Evolutionary conservation across 1,140 invertebrate species (phyloP), one percentile per base, ranked within the genome.

Genomic region (Megalopta genalis): DNA sequence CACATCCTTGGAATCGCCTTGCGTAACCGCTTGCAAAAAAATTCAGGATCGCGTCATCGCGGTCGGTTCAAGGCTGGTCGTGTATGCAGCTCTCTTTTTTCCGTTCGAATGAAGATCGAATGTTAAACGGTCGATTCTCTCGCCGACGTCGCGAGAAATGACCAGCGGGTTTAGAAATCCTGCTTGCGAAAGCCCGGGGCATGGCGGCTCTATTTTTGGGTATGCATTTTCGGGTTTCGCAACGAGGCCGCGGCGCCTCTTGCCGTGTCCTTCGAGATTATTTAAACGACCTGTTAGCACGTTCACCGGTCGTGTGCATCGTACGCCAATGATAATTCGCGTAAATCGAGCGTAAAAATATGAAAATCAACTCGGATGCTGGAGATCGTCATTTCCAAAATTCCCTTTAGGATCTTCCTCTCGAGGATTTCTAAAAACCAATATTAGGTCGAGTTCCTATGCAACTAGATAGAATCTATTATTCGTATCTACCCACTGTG

Each of bases 21-120:
- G 21, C 32, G 27, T 39, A 39, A 70, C n/a, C 7, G 21, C 21
- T 1, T 6, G 7, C 6, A 7, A 46, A 54, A 54, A 49, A 54
- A 70, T 52, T 10, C 46, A 46, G 27, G 46, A 54, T 14, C 42
- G 42, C 60, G 27, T 63, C 60, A 63, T 37, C 12, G 21, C 32
- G 5, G 42, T 46, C 16, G 49, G n/a, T 66, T 54, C 72, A 65
- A 65, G 49, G 46, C 62, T 74, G 49, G 3, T 18, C n/a, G 46
- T 37, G 9, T 74, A n/a, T n/a, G 54, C 16, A 65, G 54, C 54
- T 32, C 7, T 10, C 32, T 7, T 25, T 57, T 74, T 54, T 39
- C 27, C 39, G 37, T 37, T 0, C 42, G 23, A 70, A 70, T 8
- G n/a, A 9, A 37, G 49, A 4, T 25, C 25, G n/a, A 39, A 74